Base-by-base conservation (phyloP, 1,140 invertebrate species). In the Pantala flavescens region DNA sequence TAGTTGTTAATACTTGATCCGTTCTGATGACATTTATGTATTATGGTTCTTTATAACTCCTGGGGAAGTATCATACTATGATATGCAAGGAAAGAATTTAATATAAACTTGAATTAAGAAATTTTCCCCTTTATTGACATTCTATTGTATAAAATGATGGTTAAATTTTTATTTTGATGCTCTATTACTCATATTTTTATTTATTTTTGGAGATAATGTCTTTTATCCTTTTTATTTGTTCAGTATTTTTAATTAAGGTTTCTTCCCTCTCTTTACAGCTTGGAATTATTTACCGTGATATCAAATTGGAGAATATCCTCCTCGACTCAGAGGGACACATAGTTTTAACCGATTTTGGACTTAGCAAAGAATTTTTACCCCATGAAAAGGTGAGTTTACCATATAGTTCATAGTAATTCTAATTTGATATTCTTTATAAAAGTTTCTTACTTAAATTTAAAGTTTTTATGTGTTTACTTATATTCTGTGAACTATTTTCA, bases 231-330 rank as follows among this genome's bases (percentile, higher is more conserved):
- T 28, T 42, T 36, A 28, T 49, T 75, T 21, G 23, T 63, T 19
- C 12, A 63, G 5, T 14, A 7, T 16, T 3, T 63, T 49, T 36
- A 76, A 63, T 71, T 43, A 72, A 76, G 76, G 74, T 74, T 55
- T 75, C 74, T 80, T 75, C 80, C 78, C 73, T 78, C 80, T 80
- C 76, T 75, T 85, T 85, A 43, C 86, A 95, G 93, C 85, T 95
- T 81, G 93, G 93, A 73, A 96, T 98, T 63, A 98, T 98, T 77
- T 98, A 98, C 84, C 89, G 96, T 16, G 96, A 98, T 82, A 96
- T 99, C 75, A 97, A 97, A 81, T 83, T 97, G 71, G 95, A 97
- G 83, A 97, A 97, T 81, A 96, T 97, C 76, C 84, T 97, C 3
- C 84, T 97, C 42, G 93, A 95, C 82, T 87, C 87, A 9, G 88